A percentile compares a stretch with the other conserved stretches of the same genome.
These are phyloP conservation scores for Pterocles burchelli DNA, from an alignment of 2,113 vertebrate genomes.

Conservation along the genomic window DNA sequence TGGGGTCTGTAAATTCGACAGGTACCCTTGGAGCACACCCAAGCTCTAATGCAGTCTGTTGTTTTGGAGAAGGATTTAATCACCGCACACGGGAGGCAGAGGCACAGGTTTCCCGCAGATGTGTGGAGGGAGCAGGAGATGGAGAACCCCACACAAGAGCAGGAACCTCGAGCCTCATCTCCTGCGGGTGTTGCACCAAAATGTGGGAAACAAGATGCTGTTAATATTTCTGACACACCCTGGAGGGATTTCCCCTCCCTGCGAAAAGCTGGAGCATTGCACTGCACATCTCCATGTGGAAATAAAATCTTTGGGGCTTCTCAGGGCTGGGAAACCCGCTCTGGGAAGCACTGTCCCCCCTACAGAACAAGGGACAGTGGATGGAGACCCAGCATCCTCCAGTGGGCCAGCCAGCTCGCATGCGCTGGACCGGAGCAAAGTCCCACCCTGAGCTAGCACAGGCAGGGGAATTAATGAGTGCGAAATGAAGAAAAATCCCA, in stretches of 20 bases:
- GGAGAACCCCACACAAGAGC: neutral
- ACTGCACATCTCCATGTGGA: neutral
- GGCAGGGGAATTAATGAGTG: constrained; percentile 13
- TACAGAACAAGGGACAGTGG: fast-evolving
- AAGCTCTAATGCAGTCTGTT: neutral
- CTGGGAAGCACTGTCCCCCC: neutral
- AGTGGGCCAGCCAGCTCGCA: neutral
- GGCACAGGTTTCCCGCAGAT: neutral
- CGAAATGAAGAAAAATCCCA: constrained; percentile 4
- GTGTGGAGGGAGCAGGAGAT: neutral
- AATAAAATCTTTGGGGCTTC: neutral
- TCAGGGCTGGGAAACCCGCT: fast-evolving
- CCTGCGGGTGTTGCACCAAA: neutral
- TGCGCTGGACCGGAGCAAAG: fast-evolving
- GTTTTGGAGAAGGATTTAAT: neutral
- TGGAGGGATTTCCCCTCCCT: neutral
- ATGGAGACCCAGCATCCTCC: neutral
- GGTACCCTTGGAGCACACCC: neutral
- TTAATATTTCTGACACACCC: fast-evolving
- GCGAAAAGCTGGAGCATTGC: fast-evolving
- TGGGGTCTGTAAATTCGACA: neutral
- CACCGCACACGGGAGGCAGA: neutral
- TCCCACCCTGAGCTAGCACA: neutral
- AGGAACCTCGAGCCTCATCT: neutral
- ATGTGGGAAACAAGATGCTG: neutral